A percentile compares a stretch with the other conserved stretches of the same genome.
Conservation (phyloP, 1,140 invertebrate genomes). For the Musca vetustissima region DNA sequence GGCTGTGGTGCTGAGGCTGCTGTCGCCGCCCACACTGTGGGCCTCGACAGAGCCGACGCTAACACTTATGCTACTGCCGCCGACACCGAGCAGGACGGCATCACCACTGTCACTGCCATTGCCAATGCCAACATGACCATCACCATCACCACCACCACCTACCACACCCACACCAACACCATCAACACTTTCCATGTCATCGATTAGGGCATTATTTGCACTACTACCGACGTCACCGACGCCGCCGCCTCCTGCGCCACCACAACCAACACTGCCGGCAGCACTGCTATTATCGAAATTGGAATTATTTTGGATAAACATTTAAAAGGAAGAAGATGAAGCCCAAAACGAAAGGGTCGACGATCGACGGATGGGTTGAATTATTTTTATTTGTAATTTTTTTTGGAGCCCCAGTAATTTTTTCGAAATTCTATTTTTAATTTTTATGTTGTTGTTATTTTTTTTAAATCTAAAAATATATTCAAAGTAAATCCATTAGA, state of each 20-base stretch:
- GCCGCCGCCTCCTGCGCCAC: conserved; percentile 2
- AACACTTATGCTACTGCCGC: background rate
- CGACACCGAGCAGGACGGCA: conserved; percentile 12
- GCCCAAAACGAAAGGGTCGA: too few species aligned
- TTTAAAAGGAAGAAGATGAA: conserved; percentile 6
- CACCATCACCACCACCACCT: conserved; percentile 13
- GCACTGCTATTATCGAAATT: conserved; percentile 28
- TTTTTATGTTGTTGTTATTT: too few species aligned
- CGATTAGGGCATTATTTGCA: background rate
- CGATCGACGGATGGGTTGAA: too few species aligned
- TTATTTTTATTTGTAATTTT: too few species aligned
- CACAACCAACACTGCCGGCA: conserved; percentile 1
- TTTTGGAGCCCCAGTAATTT: too few species aligned
- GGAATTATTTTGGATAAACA: conserved; percentile 28
- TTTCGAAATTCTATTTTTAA: too few species aligned
- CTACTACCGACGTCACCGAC: conserved; percentile 22
- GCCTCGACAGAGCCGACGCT: conserved; percentile 14
- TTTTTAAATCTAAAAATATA: too few species aligned
- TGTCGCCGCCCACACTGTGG: conserved; percentile 9
- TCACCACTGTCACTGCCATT: conserved; percentile 25
- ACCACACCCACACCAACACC: background rate
- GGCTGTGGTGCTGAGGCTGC: conserved; percentile 22
- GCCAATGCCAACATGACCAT: background rate
- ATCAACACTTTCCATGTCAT: conserved; percentile 8
- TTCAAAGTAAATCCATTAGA: too few species aligned